Evolutionary conservation across 1,140 invertebrate species (phyloP), one percentile per base, ranked within the genome.

Genomic region (Drosophila punjabiensis): DNA sequence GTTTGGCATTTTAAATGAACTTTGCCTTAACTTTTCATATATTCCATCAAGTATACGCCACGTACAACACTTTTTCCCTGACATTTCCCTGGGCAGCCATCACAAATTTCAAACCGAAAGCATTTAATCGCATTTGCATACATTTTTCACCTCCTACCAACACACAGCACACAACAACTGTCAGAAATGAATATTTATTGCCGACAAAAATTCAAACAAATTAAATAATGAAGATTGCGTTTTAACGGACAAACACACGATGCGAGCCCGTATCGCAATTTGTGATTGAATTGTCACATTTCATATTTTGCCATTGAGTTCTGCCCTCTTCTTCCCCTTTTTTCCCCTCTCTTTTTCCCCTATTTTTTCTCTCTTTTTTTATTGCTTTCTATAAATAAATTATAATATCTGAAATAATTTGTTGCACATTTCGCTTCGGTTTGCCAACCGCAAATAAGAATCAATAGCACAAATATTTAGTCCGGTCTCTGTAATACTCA

Each of bases 231-330:
- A 77, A 80, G 76, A 83, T 86, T 83, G 81, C 63, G 48, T 56
- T 79, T 78, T 63, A 58, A 61, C 52, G 61, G 52, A 60, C 24
- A 24, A 24, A 24, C 24, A 24, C 24, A 24, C 24, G 24, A 24
- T 24, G 24, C 69, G 20, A 67, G 16, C 16, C 11, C 30, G 20
- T 24, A 63, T 62, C 71, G 76, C 67, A 53, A 73, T 73, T 77
- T 64, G 41, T 87, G 83, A 87, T 87, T 87, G 84, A 87, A 88
- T 80, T 87, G 86, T 87, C 83, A 87, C 67, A 80, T 77, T 81
- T 82, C 63, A 74, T 80, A 67, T 63, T 62, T 35, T 52, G 24
- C 71, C 13, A 16, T 28, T 75, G 45, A 50, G 10, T 76, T 61
- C 68, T 82, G 24, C 33, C 45, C n/a, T 11, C 13, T 20, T 58